Conservation (phyloP, 2,113 vertebrate genomes). For the Thryonomys swinderianus region DNA sequence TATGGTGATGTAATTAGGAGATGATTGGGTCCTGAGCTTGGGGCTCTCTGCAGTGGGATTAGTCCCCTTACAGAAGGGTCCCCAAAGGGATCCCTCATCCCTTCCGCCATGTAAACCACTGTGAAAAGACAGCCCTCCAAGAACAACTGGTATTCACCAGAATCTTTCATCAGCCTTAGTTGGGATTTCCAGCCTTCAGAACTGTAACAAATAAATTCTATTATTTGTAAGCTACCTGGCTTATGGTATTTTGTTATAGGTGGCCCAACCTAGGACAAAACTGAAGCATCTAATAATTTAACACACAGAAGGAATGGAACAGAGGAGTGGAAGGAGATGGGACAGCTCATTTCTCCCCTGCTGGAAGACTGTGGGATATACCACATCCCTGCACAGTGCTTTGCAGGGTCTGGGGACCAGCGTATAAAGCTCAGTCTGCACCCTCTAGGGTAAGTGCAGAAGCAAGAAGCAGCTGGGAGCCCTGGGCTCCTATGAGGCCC, state of each 20-base stretch:
- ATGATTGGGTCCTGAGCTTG: background rate
- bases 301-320: background rate
- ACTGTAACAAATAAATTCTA: background rate
- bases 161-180: background rate
- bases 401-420: background rate
- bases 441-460: slow-evolving; percentile 65
- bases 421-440: slow-evolving; percentile 55
- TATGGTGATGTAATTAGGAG: background rate
- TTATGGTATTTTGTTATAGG: background rate
- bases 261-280: background rate
- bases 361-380: background rate
- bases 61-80: background rate
- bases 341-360: background rate
- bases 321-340: background rate
- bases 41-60: background rate
- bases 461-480: slow-evolving; percentile 40
- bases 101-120: background rate
- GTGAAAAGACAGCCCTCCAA: background rate
- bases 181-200: background rate
- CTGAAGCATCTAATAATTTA: background rate
- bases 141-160: background rate
- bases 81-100: background rate
- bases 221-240: background rate
- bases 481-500: slow-evolving; percentile 56
- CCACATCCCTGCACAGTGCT: background rate